Evolutionary conservation across 2,113 vertebrate genomes (phyloP).

Genomic region (Mormoops blainvillei): DNA sequence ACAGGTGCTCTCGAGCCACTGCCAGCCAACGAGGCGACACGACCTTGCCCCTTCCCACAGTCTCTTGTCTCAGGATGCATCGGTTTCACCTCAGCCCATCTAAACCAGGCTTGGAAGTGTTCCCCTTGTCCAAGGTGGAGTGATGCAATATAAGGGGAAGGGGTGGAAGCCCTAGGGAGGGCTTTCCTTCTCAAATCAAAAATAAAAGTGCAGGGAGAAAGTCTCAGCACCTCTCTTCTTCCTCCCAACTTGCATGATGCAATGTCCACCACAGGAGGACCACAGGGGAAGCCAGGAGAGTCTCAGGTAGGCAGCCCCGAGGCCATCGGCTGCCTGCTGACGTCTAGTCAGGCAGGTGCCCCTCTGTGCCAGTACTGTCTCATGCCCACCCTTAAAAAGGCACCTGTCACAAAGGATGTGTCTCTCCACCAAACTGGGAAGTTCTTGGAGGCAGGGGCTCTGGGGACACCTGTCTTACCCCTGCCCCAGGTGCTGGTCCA

Average conservation of each 20-base stretch:
- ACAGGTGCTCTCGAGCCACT: neutral
- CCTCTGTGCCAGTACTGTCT: neutral
- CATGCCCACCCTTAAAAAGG: neutral
- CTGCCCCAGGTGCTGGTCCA: neutral
- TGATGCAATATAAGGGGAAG: accelerated
- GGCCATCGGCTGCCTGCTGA: neutral
- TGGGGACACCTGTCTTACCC: neutral
- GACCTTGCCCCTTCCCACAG: neutral
- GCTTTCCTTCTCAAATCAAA: neutral
- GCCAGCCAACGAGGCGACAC: neutral
- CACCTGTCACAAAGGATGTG: accelerated
- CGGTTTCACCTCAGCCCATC: neutral
- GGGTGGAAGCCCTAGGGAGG: neutral
- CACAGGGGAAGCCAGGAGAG: no score
- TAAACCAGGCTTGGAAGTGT: neutral
- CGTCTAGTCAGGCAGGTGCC: no score
- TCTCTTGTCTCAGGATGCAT: neutral
- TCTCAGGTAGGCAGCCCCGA: neutral
- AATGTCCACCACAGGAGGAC: neutral
- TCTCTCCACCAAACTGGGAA: neutral
- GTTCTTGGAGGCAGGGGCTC: neutral
- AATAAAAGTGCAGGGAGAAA: neutral
- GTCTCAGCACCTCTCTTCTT: neutral
- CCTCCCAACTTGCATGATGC: accelerated
- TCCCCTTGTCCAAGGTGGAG: neutral